Evolutionary conservation across 2,797 vertebrate genomes (phyloP).

Genomic region (Rousettus madagascariensis): DNA sequence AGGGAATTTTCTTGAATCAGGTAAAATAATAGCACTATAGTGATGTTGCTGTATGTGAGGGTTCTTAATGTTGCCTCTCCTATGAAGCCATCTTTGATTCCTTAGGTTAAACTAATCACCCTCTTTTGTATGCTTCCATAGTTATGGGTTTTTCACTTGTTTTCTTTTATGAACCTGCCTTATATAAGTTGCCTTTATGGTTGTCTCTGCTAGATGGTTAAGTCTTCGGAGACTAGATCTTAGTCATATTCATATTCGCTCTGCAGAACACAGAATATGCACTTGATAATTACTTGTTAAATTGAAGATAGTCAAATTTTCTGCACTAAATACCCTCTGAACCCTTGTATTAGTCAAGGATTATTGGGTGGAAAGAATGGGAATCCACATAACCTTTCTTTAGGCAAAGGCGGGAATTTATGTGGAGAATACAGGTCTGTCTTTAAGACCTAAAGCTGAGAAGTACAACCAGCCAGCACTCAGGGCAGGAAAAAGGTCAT

Average conservation of each 20-base stretch:
- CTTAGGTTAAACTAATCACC: background rate
- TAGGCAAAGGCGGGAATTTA: background rate
- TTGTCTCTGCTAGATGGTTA: background rate
- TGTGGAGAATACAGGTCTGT: background rate
- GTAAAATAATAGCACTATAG: background rate
- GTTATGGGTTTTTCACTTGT: background rate
- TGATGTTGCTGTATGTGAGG: background rate
- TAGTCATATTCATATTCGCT: background rate
- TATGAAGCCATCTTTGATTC: background rate
- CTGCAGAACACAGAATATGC: background rate
- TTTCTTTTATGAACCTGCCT: background rate
- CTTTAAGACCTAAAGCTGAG: background rate
- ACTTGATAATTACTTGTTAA: slow-evolving; percentile 22
- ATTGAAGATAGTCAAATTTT: background rate
- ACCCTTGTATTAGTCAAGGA: background rate
- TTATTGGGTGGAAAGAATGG: background rate
- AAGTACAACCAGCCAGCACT: background rate
- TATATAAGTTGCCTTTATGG: background rate
- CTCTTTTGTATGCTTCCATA: background rate
- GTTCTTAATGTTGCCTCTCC: background rate
- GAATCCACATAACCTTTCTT: background rate
- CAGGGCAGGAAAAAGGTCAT: fast-evolving
- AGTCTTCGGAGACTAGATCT: background rate
- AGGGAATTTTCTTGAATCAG: background rate
- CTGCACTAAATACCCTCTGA: background rate